Evolutionary conservation across 2,113 vertebrate genomes (phyloP).

Genomic region (Pangasianodon hypophthalmus): DNA sequence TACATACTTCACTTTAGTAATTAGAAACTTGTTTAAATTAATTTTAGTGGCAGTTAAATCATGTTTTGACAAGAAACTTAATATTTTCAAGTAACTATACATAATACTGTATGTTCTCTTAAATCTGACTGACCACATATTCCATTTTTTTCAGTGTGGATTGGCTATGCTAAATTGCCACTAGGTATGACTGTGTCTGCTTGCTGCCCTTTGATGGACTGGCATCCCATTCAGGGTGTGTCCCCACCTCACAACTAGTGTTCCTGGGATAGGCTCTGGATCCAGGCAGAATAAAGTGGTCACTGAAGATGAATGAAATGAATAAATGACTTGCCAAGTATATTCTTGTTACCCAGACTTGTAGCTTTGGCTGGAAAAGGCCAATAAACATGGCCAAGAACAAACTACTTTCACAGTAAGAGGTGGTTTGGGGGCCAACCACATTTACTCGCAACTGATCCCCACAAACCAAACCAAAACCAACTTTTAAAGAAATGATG

Average conservation of each 20-base stretch:
- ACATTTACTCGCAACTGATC: not conserved
- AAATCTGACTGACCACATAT: not conserved
- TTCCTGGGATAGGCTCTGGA: not conserved
- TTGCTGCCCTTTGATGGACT: not conserved
- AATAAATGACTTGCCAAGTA: not conserved
- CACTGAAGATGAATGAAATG: not conserved
- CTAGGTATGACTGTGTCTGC: not conserved
- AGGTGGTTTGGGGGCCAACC: not conserved
- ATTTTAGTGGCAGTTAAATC: not conserved
- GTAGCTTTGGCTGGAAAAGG: not conserved
- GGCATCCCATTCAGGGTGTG: not conserved
- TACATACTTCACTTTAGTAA: not conserved
- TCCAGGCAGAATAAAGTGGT: not conserved
- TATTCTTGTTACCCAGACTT: not conserved
- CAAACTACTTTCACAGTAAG: not conserved
- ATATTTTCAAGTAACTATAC: not conserved
- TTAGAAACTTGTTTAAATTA: not conserved
- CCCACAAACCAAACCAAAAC: not conserved
- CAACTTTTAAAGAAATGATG: not conserved
- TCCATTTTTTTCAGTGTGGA: not conserved
- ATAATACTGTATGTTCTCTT: not conserved
- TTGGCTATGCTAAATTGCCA: not conserved
- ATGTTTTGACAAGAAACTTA: not conserved
- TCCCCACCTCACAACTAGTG: not conserved
- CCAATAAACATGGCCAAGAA: not conserved